These are phyloP conservation scores for Oncorhynchus mykiss DNA, from an alignment of 2,113 vertebrate species.

Conservation along the genomic window DNA sequence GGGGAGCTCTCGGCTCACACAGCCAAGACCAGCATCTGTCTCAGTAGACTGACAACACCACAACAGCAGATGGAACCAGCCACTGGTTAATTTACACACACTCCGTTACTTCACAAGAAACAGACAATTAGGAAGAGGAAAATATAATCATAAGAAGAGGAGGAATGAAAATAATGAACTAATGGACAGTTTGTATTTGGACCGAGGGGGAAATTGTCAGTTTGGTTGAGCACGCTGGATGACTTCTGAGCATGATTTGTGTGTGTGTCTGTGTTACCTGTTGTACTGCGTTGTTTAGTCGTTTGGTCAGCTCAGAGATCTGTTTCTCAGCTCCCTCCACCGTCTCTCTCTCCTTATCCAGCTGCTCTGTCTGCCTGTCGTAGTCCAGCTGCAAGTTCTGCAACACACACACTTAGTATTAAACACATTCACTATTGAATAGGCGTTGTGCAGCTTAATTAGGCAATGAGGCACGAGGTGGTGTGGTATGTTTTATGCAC, in stretches of 20 bases:
- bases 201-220: too few relatives aligned
- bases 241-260: neutral
- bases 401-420: neutral
- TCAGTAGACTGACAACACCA: neutral
- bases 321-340: slow-evolving; percentile 80
- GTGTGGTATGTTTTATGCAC: too few relatives aligned
- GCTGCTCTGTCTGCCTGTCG: slow-evolving; percentile 87
- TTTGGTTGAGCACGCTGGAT: too few relatives aligned
- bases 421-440: slow-evolving; percentile 3
- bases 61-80: slow-evolving; percentile 61
- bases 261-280: slow-evolving; percentile 75
- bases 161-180: slow-evolving; percentile 24
- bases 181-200: slow-evolving; percentile 46
- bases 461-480: neutral
- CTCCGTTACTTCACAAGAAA: slow-evolving; percentile 44
- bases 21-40: neutral
- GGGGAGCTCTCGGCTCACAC: slow-evolving; percentile 3
- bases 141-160: slow-evolving; percentile 44
- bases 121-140: slow-evolving; percentile 13
- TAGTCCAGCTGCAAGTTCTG: slow-evolving; percentile 93
- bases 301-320: slow-evolving; percentile 83
- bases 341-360: slow-evolving; percentile 86
- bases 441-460: neutral
- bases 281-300: slow-evolving; percentile 75
- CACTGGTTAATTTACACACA: slow-evolving; percentile 62